phyloP scores from a whole-genome alignment of 2,113 vertebrate species.

The Hypanus sabinus region DNA sequence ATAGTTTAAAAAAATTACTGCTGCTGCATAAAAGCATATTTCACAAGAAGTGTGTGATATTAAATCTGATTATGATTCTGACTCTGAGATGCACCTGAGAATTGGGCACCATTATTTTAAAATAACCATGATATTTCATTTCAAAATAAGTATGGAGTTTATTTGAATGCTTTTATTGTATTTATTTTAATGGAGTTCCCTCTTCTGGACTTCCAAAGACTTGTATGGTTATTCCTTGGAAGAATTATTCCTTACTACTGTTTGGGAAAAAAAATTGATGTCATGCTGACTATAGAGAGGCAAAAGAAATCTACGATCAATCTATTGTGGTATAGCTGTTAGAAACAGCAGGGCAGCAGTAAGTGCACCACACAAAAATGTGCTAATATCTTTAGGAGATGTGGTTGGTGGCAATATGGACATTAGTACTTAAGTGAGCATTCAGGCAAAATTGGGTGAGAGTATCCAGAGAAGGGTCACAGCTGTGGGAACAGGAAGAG shows the following conservation, averaged over 20 bases:
- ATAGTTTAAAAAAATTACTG: too few species aligned
- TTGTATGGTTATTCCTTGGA: too few species aligned
- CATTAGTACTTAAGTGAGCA: background rate
- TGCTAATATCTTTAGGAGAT: too few species aligned
- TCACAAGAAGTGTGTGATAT: too few species aligned
- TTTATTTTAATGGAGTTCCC: background rate
- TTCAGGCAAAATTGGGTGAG: background rate
- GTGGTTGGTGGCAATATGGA: too few species aligned
- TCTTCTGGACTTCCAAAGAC: background rate
- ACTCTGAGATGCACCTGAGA: background rate
- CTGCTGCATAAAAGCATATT: too few species aligned
- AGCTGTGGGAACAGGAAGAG: background rate
- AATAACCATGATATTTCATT: background rate
- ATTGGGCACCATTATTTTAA: background rate
- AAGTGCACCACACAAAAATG: too few species aligned
- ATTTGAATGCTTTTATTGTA: background rate
- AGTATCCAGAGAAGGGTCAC: background rate
- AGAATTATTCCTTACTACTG: background rate
- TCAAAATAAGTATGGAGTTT: background rate
- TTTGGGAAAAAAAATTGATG: background rate
- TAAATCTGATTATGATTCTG: too few species aligned
- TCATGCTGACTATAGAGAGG: background rate
- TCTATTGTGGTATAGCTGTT: background rate
- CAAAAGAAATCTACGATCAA: background rate
- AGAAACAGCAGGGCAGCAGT: too few species aligned